Percentiles rank a stretch among this genome's conserved stretches.
Conservation (phyloP, 1,140 invertebrate genomes). For the Oreohelix idahoensis region DNA sequence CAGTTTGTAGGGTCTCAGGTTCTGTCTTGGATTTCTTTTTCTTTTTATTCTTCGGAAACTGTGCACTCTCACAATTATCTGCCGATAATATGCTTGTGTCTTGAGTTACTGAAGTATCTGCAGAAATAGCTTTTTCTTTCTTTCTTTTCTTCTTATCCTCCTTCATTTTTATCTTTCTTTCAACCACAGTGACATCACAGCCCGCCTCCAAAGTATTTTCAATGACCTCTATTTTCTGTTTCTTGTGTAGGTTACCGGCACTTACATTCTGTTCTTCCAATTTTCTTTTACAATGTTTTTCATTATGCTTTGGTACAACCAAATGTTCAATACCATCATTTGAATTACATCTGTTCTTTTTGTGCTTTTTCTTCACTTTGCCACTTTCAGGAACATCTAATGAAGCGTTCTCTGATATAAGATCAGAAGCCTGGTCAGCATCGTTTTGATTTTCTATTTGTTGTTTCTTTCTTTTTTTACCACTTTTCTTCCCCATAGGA, state of each 20-base stretch:
- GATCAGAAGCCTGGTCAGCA: not conserved
- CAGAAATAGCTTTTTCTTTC: not conserved
- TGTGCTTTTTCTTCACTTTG: not conserved
- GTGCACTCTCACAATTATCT: not conserved
- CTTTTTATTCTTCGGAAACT: not conserved
- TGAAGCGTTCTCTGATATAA: not conserved
- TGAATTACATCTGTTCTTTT: not conserved
- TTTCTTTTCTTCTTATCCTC: slow-evolving; percentile 9
- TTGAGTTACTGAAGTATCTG: not conserved
- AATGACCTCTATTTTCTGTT: not conserved
- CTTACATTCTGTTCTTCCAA: not conserved
- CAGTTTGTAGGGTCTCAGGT: not conserved
- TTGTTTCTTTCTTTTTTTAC: slow-evolving; percentile 3
- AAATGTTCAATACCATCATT: not conserved
- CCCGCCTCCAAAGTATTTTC: not conserved
- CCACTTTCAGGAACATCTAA: not conserved
- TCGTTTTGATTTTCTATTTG: not conserved
- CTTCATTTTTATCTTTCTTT: not conserved
- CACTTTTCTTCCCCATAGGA: not conserved
- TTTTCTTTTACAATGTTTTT: not conserved
- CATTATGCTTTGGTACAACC: not conserved
- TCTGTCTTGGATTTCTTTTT: slow-evolving; percentile 1
- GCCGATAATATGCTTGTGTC: no score
- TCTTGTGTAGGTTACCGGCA: not conserved
- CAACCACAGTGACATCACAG: not conserved